Evolutionary conservation across 2,113 vertebrate species (phyloP).

Genomic region (Ciconia stormi): DNA sequence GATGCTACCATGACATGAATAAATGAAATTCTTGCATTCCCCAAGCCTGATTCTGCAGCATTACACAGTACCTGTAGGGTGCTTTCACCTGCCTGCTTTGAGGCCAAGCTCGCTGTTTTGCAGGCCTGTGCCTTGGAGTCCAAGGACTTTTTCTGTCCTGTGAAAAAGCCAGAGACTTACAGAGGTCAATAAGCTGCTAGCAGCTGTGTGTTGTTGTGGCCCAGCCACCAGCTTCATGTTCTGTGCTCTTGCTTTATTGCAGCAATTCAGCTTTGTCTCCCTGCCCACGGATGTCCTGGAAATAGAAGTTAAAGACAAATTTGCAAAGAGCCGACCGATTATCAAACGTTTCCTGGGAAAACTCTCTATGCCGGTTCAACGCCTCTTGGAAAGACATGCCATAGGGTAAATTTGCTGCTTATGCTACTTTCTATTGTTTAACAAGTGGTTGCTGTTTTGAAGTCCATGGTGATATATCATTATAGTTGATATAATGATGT

Average conservation of each 20-base stretch:
- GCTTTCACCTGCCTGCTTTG: background rate
- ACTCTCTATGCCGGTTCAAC: constrained; percentile 92
- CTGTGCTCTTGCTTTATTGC: constrained; percentile 50
- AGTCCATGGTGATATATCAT: background rate
- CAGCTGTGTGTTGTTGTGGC: background rate
- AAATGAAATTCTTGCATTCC: background rate
- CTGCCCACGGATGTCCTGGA: constrained; percentile 96
- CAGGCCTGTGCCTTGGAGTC: background rate
- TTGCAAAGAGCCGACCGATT: constrained; percentile 96
- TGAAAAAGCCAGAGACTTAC: background rate
- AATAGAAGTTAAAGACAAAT: constrained; percentile 99
- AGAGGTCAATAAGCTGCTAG: background rate
- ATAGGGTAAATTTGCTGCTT: constrained; percentile 84
- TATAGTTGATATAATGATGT: background rate
- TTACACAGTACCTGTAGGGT: background rate
- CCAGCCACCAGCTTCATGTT: background rate
- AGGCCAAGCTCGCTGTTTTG: background rate
- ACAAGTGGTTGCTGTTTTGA: background rate
- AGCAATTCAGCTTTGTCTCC: constrained; percentile 96
- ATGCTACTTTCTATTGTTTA: background rate
- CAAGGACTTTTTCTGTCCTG: background rate
- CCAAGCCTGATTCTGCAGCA: background rate
- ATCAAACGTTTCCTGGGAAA: constrained; percentile 98
- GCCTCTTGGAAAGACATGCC: constrained; percentile 94
- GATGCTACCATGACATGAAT: background rate